Conservation (phyloP, 2,888 invertebrate species). For the Platypus cylindrus region DNA sequence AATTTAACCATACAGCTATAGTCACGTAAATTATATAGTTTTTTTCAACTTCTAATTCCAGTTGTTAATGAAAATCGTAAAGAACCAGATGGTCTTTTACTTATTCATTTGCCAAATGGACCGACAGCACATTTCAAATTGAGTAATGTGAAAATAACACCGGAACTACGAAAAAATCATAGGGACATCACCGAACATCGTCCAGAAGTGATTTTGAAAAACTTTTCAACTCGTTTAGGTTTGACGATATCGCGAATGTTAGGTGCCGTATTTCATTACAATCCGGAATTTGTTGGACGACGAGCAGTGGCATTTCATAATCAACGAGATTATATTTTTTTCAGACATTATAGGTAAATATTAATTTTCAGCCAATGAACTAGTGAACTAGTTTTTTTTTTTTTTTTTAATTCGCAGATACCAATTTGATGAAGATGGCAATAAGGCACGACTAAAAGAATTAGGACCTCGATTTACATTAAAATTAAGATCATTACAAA, state of each 20-base stretch:
- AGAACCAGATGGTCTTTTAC: conserved; percentile 81
- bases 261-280: conserved; percentile 87
- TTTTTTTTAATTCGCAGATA: conserved; percentile 49
- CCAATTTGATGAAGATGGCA: conserved; percentile 73
- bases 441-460: conserved; percentile 67
- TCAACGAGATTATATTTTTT: conserved; percentile 97
- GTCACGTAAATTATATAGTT: not conserved
- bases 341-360: conserved; percentile 78
- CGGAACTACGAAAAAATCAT: conserved; percentile 66
- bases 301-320: conserved; percentile 96
- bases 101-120: conserved; percentile 91
- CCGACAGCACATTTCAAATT: conserved; percentile 95
- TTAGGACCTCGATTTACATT: conserved; percentile 96
- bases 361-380: not conserved
- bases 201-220: conserved; percentile 92
- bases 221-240: conserved; percentile 91
- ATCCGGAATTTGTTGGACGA: conserved; percentile 88
- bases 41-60: conserved; percentile 37
- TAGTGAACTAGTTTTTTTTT: conserved; percentile 1
- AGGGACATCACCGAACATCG: conserved; percentile 75
- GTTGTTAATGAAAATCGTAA: conserved; percentile 91
- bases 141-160: conserved; percentile 82
- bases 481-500: conserved; percentile 82
- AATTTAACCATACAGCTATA: not conserved
- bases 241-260: conserved; percentile 84